Evolutionary conservation across 1,140 invertebrate species (phyloP), one percentile per base, ranked within the genome.

Genomic region (Trinorchestia longiramus): DNA sequence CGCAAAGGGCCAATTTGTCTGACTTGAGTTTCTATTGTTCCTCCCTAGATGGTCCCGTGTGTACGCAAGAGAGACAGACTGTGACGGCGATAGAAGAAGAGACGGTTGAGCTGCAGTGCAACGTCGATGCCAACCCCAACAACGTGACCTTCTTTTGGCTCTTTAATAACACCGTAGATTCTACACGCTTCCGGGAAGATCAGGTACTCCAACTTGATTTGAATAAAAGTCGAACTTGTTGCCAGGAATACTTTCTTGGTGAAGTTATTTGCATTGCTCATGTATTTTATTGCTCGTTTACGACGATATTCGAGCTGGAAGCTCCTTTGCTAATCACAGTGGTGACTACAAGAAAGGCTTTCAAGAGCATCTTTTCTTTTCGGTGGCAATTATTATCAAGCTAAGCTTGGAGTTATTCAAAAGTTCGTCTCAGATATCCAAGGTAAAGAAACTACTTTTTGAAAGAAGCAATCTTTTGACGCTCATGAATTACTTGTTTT

Each of bases 131-230:
- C 0, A 98, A 99, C 98, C 99, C 99, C 0, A 98, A 98, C 36
- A 98, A 98, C 45, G 98, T 99, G 77, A 98, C 98, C 97, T 99
- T 99, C 97, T 98, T 98, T 97, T 99, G 98, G 99, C 99, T 99
- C 97, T 99, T 99, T 97, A 99, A 99, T 97, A 99, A 99, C 97
- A 99, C 98, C 28, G 95, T 96, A 41, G 96, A 96, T 90, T 96
- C 96, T 6, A 96, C 96, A 0, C 95, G 96, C 43, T 96, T 96
- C 88, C 96, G 96, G 95, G 95, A 96, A 41, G 62, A 62, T 41
- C 96, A 96, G 96, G 96, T 96, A 57, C 43, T 47, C 41, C 43
- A 77, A 28, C 62, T 77, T 77, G 41, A 45, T 43, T 94, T 94
- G 92, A 44, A 94, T 94, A 47, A 94, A 47, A 94, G 43, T 94